A percentile compares a stretch with the other conserved stretches of the same genome.
Conservation (phyloP, 2,113 vertebrate genomes). For the Phycodurus eques region DNA sequence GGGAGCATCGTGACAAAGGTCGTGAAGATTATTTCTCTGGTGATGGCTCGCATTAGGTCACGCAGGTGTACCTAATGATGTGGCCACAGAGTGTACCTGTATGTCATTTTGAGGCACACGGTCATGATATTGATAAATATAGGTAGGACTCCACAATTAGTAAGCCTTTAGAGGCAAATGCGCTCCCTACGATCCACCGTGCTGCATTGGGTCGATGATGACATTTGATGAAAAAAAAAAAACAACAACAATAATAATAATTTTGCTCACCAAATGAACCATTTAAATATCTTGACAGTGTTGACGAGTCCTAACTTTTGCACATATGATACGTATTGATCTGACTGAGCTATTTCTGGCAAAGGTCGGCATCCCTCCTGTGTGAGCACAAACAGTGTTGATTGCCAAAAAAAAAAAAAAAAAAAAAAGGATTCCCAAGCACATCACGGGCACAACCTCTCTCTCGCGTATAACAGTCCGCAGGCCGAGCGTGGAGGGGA, state of each 20-base stretch:
- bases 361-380: neutral
- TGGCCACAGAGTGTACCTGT: neutral
- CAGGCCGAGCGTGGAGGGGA: constrained; percentile 48
- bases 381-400: constrained; percentile 53
- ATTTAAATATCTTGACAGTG: neutral
- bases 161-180: neutral
- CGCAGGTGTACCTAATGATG: neutral
- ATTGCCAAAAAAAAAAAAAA: constrained; percentile 61
- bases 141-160: neutral
- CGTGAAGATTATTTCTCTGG: too few species aligned
- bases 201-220: neutral
- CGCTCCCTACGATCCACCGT: neutral
- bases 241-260: too few species aligned
- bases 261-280: neutral
- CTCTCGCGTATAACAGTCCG: constrained; percentile 41
- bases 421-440: constrained; percentile 42
- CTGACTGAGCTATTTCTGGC: constrained; percentile 25
- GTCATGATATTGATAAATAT: too few species aligned
- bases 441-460: constrained; percentile 39
- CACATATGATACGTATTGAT: constrained; percentile 27
- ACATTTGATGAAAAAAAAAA: neutral
- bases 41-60: neutral
- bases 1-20: too few species aligned
- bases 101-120: neutral
- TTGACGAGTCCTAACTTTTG: constrained; percentile 6